Evolutionary conservation across 2,888 invertebrate genomes (phyloP).

Genomic region (Chloromyia formosa): DNA sequence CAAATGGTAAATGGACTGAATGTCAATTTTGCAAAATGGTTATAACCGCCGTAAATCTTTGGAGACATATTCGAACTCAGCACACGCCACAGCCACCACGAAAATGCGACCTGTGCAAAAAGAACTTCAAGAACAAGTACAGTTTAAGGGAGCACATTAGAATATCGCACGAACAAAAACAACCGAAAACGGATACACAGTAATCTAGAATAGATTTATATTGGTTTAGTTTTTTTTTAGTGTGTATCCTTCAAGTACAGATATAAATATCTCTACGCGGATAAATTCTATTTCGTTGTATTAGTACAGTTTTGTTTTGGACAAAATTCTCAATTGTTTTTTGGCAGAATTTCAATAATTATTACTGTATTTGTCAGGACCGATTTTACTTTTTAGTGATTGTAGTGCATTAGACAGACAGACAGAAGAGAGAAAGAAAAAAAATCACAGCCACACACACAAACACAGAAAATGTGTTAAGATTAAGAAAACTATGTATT

Average conservation of each 20-base stretch:
- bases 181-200: conserved; percentile 42
- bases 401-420: too few species aligned
- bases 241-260: background rate
- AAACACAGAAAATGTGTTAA: too few species aligned
- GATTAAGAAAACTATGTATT: too few species aligned
- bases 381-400: too few species aligned
- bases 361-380: too few species aligned
- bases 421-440: too few species aligned
- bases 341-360: too few species aligned
- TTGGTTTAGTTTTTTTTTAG: background rate
- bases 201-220: conserved; percentile 3
- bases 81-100: conserved; percentile 64
- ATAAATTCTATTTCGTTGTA: too few species aligned
- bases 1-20: conserved; percentile 65
- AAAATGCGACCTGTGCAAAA: conserved; percentile 64
- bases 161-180: conserved; percentile 64
- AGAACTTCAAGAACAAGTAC: conserved; percentile 65
- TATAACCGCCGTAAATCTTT: conserved; percentile 65
- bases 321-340: too few species aligned
- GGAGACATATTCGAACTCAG: conserved; percentile 65
- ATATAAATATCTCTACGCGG: too few species aligned
- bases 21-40: conserved; percentile 66
- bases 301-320: too few species aligned
- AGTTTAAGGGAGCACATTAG: conserved; percentile 64
- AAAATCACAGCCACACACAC: too few species aligned